Evolutionary conservation across 2,888 invertebrate genomes (phyloP).

Genomic region (Microchrysa polita): DNA sequence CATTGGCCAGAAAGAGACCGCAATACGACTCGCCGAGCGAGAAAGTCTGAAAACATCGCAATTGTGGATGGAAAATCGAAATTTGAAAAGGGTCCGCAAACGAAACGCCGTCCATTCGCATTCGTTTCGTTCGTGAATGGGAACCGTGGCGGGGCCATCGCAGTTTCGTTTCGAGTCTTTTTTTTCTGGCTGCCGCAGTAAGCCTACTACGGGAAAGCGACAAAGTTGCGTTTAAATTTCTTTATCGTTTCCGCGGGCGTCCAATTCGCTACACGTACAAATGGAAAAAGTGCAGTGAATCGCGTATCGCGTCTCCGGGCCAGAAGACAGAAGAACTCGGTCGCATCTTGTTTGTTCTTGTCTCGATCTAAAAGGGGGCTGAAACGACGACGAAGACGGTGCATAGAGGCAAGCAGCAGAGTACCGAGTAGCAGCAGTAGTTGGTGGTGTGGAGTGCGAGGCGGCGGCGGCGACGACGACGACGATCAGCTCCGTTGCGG

Average conservation of each 20-base stretch:
- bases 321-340: slow-evolving; percentile 18
- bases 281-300: slow-evolving; percentile 5
- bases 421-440: background rate
- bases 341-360: slow-evolving; percentile 44
- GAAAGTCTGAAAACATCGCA: slow-evolving; percentile 4
- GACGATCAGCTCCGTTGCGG: background rate
- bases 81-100: slow-evolving; percentile 6
- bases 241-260: background rate
- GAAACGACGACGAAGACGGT: slow-evolving; percentile 34
- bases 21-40: background rate
- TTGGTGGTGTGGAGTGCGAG: no score
- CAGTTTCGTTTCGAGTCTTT: slow-evolving; percentile 15
- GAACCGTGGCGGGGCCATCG: slow-evolving; percentile 30
- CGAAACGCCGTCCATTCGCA: slow-evolving; percentile 21
- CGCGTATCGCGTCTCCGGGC: slow-evolving; percentile 25
- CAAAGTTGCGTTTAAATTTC: background rate
- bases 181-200: background rate
- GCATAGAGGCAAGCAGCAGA: background rate
- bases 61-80: slow-evolving; percentile 15
- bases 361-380: slow-evolving; percentile 25
- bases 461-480: no score
- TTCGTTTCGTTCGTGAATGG: slow-evolving; percentile 11
- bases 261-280: background rate
- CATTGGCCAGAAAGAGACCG: no score
- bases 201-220: background rate